Conservation (phyloP, 2,797 vertebrate species). For the Rhinichthys osculus region DNA sequence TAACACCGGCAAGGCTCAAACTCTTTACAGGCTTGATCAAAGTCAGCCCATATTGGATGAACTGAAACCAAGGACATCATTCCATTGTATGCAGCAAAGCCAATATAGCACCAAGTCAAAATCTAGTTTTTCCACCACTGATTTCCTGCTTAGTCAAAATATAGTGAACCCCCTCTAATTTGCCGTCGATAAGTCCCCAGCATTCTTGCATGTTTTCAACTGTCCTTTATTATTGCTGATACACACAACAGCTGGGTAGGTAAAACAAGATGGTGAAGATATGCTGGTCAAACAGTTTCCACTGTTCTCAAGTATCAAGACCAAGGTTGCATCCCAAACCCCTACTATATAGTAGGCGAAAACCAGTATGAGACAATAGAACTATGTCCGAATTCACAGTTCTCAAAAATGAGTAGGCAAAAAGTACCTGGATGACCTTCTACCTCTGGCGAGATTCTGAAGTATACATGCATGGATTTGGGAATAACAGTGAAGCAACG, state of each 20-base stretch:
- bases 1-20: constrained; percentile 1
- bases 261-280: constrained; percentile 22
- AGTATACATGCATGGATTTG: not conserved
- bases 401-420: no score
- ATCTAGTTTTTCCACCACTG: not conserved
- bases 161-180: not conserved
- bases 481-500: not conserved
- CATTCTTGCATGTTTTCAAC: constrained; percentile 3
- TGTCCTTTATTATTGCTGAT: constrained; percentile 3
- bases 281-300: not conserved
- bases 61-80: constrained; percentile 19
- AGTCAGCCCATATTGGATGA: not conserved
- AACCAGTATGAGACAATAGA: not conserved
- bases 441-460: not conserved
- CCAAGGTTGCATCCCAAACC: not conserved
- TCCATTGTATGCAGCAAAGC: not conserved
- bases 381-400: not conserved
- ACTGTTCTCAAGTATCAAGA: constrained; percentile 16
- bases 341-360: not conserved
- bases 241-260: not conserved
- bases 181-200: not conserved
- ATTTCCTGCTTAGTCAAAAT: constrained; percentile 12
- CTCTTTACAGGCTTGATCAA: not conserved
- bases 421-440: no score
- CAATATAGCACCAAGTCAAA: constrained; percentile 28